phyloP scores from a whole-genome alignment of 2,797 vertebrate genomes.

The Hemibagrus guttatus region DNA sequence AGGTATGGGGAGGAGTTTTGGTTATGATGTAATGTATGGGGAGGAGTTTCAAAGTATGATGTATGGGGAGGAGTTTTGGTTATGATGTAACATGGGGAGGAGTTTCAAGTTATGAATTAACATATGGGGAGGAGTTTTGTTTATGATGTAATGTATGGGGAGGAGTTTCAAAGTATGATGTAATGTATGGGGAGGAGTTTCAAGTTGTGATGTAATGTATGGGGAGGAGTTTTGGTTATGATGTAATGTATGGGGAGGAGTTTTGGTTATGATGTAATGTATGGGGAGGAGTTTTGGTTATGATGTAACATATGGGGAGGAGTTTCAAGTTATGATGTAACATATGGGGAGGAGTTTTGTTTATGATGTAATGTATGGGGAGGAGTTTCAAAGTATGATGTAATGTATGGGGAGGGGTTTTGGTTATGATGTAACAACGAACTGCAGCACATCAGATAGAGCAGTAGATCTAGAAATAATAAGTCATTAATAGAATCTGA shows the following conservation, averaged over 20 bases:
- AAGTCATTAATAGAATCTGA: neutral
- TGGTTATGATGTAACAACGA: neutral
- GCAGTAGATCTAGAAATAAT: neutral
- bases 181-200: neutral
- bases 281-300: neutral
- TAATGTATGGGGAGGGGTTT: neutral
- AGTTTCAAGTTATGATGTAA: neutral
- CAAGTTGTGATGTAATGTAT: neutral
- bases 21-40: neutral
- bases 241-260: neutral
- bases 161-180: neutral
- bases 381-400: neutral
- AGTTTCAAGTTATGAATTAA: neutral
- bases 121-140: neutral
- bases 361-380: neutral
- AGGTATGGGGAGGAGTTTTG: neutral
- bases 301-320: neutral
- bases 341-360: neutral
- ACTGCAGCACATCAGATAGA: neutral
- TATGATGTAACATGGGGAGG: neutral
- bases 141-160: neutral
- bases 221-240: neutral
- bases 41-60: neutral
- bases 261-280: neutral
- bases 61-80: neutral